These are phyloP conservation scores for Limenitis camilla DNA, from an alignment of 2,888 invertebrate species.

Conservation along the genomic window DNA sequence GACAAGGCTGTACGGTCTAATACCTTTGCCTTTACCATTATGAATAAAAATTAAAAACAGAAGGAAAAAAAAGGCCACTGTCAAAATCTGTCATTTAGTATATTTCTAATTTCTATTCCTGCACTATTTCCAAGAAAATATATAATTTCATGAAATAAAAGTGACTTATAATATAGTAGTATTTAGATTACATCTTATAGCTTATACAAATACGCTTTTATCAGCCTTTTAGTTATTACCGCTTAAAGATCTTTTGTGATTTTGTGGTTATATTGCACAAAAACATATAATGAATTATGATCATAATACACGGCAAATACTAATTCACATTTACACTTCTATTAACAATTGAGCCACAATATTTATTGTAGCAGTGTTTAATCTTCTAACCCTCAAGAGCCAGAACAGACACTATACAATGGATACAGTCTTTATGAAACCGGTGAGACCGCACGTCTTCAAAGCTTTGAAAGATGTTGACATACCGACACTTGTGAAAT, in stretches of 20 bases:
- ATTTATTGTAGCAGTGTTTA: not conserved
- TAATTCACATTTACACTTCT: not conserved
- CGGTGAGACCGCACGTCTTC: conserved; percentile 81
- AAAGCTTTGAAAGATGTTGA: conserved; percentile 89
- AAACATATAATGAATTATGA: not conserved
- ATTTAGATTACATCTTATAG: too few relatives aligned
- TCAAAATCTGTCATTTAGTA: too few relatives aligned
- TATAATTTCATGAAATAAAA: too few relatives aligned
- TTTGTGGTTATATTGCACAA: not conserved
- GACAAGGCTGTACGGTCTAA: too few relatives aligned
- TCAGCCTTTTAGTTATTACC: too few relatives aligned
- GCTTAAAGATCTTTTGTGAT: not conserved
- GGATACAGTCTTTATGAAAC: conserved; percentile 62
- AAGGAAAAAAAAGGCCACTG: too few relatives aligned
- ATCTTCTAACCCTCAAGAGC: not conserved
- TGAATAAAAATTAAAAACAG: too few relatives aligned
- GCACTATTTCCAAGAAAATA: too few relatives aligned
- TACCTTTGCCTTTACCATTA: too few relatives aligned
- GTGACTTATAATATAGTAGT: too few relatives aligned
- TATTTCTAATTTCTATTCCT: too few relatives aligned
- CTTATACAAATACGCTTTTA: too few relatives aligned
- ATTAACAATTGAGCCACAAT: not conserved
- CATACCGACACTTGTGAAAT: conserved; percentile 81
- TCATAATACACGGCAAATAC: not conserved
- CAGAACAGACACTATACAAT: conserved; percentile 21